Evolutionary conservation across 2,113 vertebrate genomes (phyloP).

Genomic region (Lophura nycthemera): DNA sequence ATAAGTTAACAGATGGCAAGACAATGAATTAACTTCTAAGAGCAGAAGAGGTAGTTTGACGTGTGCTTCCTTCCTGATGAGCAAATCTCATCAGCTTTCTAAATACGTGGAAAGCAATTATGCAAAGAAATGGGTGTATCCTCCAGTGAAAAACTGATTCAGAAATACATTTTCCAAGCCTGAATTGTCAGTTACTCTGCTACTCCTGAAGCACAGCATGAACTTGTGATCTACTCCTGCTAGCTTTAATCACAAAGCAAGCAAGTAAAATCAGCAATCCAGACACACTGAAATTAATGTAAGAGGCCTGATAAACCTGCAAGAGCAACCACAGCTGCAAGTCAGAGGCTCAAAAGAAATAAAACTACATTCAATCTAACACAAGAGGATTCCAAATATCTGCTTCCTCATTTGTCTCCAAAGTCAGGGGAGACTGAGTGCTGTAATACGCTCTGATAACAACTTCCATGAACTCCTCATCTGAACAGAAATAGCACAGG

Average conservation of each 20-base stretch:
- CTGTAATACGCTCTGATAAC: not conserved
- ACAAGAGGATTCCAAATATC: not conserved
- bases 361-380: not conserved
- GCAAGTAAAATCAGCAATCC: conserved; percentile 32
- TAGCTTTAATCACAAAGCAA: conserved; percentile 42
- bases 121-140: not conserved
- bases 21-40: not conserved
- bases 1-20: not conserved
- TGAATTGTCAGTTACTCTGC: conserved; percentile 3
- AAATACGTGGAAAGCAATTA: not conserved
- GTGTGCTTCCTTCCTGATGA: not conserved
- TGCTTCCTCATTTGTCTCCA: not conserved
- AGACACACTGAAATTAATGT: not conserved
- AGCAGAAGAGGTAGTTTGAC: not conserved
- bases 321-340: not conserved
- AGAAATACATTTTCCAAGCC: conserved; percentile 42
- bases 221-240: conserved; percentile 12
- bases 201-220: conserved; percentile 20
- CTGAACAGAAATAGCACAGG: conserved; percentile 15
- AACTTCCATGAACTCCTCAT: not conserved
- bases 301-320: conserved; percentile 14
- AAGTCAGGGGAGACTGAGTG: not conserved
- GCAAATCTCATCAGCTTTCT: not conserved
- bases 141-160: not conserved
- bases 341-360: not conserved